Evolutionary conservation across 2,113 vertebrate species (phyloP).

Genomic region (Heterocephalus glaber): DNA sequence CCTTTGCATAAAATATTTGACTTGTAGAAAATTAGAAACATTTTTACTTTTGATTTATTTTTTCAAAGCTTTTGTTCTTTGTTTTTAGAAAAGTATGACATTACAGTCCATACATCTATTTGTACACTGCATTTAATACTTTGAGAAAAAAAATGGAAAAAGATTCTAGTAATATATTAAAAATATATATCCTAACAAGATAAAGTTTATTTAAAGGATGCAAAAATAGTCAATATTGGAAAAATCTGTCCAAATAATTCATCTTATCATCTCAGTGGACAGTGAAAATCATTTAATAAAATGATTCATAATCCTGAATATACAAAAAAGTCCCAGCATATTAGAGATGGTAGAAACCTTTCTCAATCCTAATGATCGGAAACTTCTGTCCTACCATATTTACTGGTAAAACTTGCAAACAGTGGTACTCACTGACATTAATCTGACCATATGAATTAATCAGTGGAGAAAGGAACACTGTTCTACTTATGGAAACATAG

Average conservation of each 20-base stretch:
- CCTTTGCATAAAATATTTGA: not conserved
- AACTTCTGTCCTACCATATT: not conserved
- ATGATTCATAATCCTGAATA: not conserved
- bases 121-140: not conserved
- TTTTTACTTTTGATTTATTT: not conserved
- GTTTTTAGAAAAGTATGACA: not conserved
- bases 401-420: not conserved
- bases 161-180: not conserved
- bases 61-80: not conserved
- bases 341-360: not conserved
- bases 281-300: not conserved
- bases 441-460: not conserved
- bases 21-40: not conserved
- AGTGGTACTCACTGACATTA: not conserved
- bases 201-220: slow-evolving; percentile 19
- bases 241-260: not conserved
- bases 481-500: not conserved
- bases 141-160: not conserved
- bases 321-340: not conserved
- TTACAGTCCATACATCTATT: not conserved
- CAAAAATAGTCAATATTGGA: not conserved
- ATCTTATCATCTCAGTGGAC: not conserved
- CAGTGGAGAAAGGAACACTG: not conserved
- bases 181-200: not conserved
- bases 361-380: not conserved